Conservation (phyloP, 2,888 invertebrate genomes). For the Metacarcinus magister region DNA sequence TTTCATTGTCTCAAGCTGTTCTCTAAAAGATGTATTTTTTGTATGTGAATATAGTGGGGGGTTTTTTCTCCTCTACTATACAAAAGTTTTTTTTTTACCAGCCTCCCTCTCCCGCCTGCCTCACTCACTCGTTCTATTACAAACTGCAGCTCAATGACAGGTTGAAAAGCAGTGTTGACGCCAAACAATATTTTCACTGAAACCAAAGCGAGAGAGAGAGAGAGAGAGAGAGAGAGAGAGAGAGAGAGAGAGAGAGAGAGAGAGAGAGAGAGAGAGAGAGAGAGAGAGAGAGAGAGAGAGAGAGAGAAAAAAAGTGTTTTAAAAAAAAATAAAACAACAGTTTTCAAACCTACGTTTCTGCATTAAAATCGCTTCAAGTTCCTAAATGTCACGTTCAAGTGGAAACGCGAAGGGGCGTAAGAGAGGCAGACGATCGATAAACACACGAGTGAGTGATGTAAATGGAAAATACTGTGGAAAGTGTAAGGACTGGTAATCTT, state of each 20-base stretch:
- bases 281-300: not conserved
- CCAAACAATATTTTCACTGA: not conserved
- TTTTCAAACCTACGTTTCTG: not conserved
- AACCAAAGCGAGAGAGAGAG: not conserved
- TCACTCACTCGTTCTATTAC: not conserved
- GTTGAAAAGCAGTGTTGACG: slow-evolving; percentile 12
- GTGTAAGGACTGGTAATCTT: not conserved
- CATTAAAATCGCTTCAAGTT: not conserved
- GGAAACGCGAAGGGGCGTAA: not conserved
- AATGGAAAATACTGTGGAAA: not conserved
- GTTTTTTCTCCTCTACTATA: not conserved
- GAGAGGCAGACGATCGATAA: not conserved
- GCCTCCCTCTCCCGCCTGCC: not conserved
- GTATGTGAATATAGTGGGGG: not conserved
- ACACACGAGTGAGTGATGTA: not conserved
- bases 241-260: not conserved
- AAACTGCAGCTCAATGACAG: not conserved
- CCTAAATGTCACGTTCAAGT: not conserved
- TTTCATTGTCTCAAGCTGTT: not conserved
- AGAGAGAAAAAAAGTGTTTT: not conserved
- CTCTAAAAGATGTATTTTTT: not conserved
- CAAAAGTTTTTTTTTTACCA: not conserved
- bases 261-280: not conserved
- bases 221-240: not conserved
- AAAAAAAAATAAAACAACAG: not conserved